These are phyloP conservation scores for Leptobrachium leishanense DNA, from an alignment of 2,113 vertebrate species.

Conservation along the genomic window DNA sequence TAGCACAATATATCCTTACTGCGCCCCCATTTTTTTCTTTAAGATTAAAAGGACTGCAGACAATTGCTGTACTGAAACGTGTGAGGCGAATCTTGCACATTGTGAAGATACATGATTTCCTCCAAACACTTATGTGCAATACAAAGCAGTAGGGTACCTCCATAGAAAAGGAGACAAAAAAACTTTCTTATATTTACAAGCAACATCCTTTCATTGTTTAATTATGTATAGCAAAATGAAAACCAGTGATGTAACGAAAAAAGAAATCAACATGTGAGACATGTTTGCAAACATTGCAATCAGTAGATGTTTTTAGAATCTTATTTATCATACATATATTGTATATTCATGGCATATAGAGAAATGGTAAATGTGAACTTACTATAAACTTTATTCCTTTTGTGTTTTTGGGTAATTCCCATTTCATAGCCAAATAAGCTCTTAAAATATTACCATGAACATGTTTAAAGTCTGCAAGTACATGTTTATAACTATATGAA, in stretches of 20 bases:
- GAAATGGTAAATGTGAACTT: too few species aligned
- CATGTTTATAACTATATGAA: too few species aligned
- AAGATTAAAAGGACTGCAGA: background rate
- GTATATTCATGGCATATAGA: too few species aligned
- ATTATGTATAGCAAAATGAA: background rate
- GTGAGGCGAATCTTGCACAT: background rate
- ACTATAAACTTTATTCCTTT: background rate
- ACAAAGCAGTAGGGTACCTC: background rate
- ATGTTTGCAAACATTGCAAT: slow-evolving; percentile 5
- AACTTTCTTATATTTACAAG: slow-evolving; percentile 4
- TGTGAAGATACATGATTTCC: background rate
- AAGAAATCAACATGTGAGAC: background rate
- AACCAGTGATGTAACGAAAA: background rate
- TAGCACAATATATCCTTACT: slow-evolving; percentile 6
- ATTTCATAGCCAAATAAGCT: too few species aligned
- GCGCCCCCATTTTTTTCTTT: background rate
- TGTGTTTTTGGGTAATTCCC: too few species aligned
- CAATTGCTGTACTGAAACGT: slow-evolving; percentile 7
- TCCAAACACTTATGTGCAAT: slow-evolving; percentile 1
- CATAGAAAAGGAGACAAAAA: background rate
- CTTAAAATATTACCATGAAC: too few species aligned
- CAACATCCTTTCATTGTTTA: slow-evolving; percentile 7
- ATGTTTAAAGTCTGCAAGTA: too few species aligned
- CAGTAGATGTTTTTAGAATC: too few species aligned
- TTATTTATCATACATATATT: too few species aligned